Conservation (phyloP, 2,888 invertebrate species). For the Platycnemis pennipes region DNA sequence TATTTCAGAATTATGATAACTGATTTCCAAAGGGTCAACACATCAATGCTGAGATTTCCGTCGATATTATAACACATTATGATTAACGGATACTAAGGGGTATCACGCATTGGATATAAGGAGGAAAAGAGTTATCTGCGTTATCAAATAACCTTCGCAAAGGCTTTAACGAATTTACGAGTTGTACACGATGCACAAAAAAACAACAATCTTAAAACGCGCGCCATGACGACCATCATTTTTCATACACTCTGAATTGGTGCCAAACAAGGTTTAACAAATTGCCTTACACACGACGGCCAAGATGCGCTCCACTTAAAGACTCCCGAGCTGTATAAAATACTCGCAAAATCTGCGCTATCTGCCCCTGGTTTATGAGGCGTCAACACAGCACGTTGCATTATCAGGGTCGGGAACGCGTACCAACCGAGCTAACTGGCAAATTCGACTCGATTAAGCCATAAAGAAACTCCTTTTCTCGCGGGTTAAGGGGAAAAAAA, state of each 20-base stretch:
- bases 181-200: too few relatives aligned
- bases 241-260: background rate
- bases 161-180: too few relatives aligned
- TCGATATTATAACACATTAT: too few relatives aligned
- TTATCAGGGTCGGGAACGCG: background rate
- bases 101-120: too few relatives aligned
- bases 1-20: too few relatives aligned
- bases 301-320: background rate
- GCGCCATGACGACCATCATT: background rate
- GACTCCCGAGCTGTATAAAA: background rate
- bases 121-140: too few relatives aligned
- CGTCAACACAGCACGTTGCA: background rate
- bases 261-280: background rate
- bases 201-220: too few relatives aligned
- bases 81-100: too few relatives aligned
- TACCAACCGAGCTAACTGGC: background rate
- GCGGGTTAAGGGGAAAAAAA: background rate
- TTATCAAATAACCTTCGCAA: too few relatives aligned
- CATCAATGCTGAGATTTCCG: too few relatives aligned
- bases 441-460: slow-evolving; percentile 32
- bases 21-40: too few relatives aligned
- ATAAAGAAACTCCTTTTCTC: background rate
- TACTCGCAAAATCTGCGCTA: background rate
- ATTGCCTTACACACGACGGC: background rate
- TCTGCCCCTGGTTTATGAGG: background rate